These are phyloP conservation scores for Sterna hirundo DNA, from an alignment of 2,113 vertebrate genomes.

Conservation along the genomic window DNA sequence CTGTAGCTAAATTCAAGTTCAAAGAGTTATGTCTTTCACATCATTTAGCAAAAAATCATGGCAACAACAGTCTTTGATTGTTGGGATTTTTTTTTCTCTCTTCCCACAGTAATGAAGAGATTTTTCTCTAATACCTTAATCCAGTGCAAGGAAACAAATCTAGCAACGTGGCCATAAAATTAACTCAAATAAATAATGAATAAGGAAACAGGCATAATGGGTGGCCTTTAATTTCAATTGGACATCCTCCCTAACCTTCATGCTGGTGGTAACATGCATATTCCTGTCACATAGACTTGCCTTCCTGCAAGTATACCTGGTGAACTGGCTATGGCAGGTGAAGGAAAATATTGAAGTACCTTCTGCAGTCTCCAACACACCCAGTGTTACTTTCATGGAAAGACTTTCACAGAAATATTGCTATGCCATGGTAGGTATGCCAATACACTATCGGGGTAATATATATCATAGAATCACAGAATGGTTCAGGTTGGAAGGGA, in stretches of 20 bases:
- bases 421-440: neutral
- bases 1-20: conserved; percentile 12
- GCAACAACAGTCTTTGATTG: neutral
- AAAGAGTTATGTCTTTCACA: conserved; percentile 21
- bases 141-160: neutral
- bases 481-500: too few species aligned
- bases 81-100: neutral
- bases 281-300: neutral
- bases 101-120: neutral
- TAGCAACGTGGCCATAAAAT: neutral
- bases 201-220: neutral
- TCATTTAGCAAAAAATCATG: conserved; percentile 1
- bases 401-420: neutral
- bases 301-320: neutral
- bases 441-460: neutral
- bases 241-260: neutral
- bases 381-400: neutral
- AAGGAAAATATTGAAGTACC: neutral
- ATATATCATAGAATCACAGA: neutral
- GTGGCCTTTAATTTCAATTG: neutral
- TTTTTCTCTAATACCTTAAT: conserved; percentile 1
- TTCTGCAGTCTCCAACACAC: neutral
- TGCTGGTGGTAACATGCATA: neutral
- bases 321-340: neutral
- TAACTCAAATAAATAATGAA: neutral